Percentiles rank a stretch among this genome's conserved stretches.
phyloP scores from a whole-genome alignment of 1,140 invertebrate species.

The Drosophila bocqueti region DNA sequence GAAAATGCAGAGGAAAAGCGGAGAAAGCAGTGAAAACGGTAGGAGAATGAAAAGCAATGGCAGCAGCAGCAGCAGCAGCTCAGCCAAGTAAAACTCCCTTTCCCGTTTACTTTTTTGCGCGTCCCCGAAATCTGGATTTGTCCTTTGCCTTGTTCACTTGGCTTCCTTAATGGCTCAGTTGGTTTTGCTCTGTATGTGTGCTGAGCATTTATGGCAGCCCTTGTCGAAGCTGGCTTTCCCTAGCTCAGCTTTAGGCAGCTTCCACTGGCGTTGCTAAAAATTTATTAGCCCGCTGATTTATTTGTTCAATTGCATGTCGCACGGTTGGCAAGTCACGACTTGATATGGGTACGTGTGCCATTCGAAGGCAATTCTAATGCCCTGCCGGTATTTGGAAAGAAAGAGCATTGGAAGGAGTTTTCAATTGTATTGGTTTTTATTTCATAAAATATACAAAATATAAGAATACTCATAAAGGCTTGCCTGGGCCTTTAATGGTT shows the following conservation, averaged over 20 bases:
- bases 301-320: slow-evolving; percentile 70
- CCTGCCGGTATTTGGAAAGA: not conserved
- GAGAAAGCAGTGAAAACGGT: slow-evolving; percentile 12
- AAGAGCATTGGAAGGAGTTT: slow-evolving; percentile 1
- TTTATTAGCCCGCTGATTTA: slow-evolving; percentile 76
- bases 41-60: slow-evolving; percentile 7
- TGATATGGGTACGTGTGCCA: slow-evolving; percentile 36
- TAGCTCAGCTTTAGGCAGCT: slow-evolving; percentile 19
- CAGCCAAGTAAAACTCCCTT: slow-evolving; percentile 11
- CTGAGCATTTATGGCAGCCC: slow-evolving; percentile 60
- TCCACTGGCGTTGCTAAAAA: slow-evolving; percentile 43
- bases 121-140: slow-evolving; percentile 29
- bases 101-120: slow-evolving; percentile 1
- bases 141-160: slow-evolving; percentile 40
- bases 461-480: not conserved
- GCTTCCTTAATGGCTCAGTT: slow-evolving; percentile 57
- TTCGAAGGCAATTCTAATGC: slow-evolving; percentile 29
- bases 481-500: not conserved
- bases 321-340: slow-evolving; percentile 19
- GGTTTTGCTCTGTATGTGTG: slow-evolving; percentile 5
- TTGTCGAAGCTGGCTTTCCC: slow-evolving; percentile 18
- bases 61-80: slow-evolving; percentile 14
- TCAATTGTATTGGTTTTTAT: slow-evolving; percentile 1
- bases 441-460: not conserved
- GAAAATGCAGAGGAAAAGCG: slow-evolving; percentile 15